Conservation (phyloP, 2,888 invertebrate species). For the Tiliacea aurago region DNA sequence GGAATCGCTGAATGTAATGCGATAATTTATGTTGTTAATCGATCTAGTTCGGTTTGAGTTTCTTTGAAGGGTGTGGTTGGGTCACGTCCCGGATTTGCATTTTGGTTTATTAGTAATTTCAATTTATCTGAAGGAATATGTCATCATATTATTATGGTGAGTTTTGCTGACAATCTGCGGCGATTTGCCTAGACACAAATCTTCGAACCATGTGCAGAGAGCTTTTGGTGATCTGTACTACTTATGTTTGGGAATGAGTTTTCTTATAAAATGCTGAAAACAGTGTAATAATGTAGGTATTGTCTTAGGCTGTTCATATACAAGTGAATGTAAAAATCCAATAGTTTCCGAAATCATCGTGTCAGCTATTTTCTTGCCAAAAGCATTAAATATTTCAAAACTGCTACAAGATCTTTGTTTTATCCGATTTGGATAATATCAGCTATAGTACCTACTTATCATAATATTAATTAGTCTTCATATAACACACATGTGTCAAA, state of each 20-base stretch:
- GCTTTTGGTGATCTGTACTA: neutral
- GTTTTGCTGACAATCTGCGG: neutral
- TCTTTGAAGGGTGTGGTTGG: conserved; percentile 47
- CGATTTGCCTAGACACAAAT: neutral
- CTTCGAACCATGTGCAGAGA: neutral
- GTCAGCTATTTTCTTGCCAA: neutral
- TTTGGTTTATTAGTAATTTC: neutral
- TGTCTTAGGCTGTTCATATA: neutral
- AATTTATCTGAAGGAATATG: neutral
- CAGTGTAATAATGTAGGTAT: neutral
- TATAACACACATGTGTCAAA: no score
- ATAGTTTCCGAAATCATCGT: neutral
- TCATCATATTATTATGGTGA: neutral
- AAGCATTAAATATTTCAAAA: neutral
- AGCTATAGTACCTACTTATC: neutral
- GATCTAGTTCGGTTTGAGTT: conserved; percentile 58
- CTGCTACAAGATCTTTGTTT: neutral
- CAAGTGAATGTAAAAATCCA: neutral
- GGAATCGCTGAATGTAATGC: conserved; percentile 54
- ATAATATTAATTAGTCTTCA: neutral
- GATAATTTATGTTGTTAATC: conserved; percentile 63
- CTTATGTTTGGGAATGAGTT: neutral
- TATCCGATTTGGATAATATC: neutral
- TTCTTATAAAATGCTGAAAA: neutral
- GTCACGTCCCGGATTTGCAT: conserved; percentile 50